Percentiles rank a stretch among this genome's conserved stretches.
These are phyloP conservation scores for Anoncus sp. DNA, from an alignment of 2,888 invertebrate genomes.

Conservation along the genomic window DNA sequence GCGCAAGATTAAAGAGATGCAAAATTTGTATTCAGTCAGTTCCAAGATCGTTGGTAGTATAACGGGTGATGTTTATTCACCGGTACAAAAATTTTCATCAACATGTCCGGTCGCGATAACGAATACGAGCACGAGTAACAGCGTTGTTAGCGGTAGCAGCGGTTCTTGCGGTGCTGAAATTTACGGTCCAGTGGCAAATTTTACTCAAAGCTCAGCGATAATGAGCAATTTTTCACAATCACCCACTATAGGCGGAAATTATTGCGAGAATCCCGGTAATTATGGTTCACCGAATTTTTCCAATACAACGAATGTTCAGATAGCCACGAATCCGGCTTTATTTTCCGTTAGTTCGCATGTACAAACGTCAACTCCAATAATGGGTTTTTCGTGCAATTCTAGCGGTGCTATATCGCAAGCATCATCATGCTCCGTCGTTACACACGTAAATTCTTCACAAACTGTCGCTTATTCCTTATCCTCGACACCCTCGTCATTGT, in stretches of 20 bases:
- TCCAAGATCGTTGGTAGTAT: slow-evolving; percentile 74
- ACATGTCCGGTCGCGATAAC: slow-evolving; percentile 54
- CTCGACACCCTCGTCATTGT: no score
- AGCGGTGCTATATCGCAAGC: slow-evolving; percentile 42
- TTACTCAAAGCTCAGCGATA: slow-evolving; percentile 81
- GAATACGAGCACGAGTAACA: no score
- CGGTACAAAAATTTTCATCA: slow-evolving; percentile 77
- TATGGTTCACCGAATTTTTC: slow-evolving; percentile 72
- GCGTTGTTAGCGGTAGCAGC: slow-evolving; percentile 12
- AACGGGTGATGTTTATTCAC: slow-evolving; percentile 77
- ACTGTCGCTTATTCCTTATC: not conserved
- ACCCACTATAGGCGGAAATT: slow-evolving; percentile 75
- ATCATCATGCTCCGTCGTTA: no score
- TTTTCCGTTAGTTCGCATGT: slow-evolving; percentile 64
- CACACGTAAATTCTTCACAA: slow-evolving; percentile 14
- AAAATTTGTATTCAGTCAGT: slow-evolving; percentile 79
- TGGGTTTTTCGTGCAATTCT: slow-evolving; percentile 53
- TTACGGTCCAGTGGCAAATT: slow-evolving; percentile 80
- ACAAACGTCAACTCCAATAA: slow-evolving; percentile 59
- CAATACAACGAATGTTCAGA: slow-evolving; percentile 58
- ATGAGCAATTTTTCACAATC: slow-evolving; percentile 80
- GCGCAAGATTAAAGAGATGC: slow-evolving; percentile 78
- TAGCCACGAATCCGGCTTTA: slow-evolving; percentile 51
- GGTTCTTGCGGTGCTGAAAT: slow-evolving; percentile 72
- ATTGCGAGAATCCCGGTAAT: slow-evolving; percentile 75